phyloP scores from a whole-genome alignment of 2,797 vertebrate genomes.

The Tadarida brasiliensis region DNA sequence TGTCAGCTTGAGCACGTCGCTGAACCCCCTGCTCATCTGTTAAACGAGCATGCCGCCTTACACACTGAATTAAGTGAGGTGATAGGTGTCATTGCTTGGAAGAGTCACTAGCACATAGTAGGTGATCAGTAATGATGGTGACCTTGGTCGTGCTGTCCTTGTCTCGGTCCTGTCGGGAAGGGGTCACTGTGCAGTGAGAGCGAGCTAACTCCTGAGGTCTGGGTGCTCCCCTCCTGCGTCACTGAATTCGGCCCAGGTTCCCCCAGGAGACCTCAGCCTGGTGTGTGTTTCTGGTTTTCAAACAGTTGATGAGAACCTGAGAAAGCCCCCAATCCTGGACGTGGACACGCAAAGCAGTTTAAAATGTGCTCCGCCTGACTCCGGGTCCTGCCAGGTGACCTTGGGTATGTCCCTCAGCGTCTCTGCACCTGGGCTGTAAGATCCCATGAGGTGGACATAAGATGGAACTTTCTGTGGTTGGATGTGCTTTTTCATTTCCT shows the following conservation, averaged over 20 bases:
- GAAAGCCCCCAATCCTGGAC: not conserved
- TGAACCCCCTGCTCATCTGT: not conserved
- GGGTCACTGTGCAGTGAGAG: not conserved
- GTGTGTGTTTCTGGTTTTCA: not conserved
- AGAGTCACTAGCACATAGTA: not conserved
- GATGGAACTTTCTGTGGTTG: not conserved
- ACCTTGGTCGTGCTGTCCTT: not conserved
- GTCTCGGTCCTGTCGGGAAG: not conserved
- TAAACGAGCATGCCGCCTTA: not conserved
- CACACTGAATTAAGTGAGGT: not conserved
- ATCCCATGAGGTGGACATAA: not conserved
- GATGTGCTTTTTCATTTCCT: constrained; percentile 12
- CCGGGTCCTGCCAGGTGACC: not conserved
- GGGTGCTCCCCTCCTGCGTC: not conserved
- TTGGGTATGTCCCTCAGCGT: not conserved
- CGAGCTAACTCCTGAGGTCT: not conserved
- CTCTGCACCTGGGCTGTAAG: not conserved
- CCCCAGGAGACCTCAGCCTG: not conserved
- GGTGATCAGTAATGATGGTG: not conserved
- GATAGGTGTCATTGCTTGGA: not conserved
- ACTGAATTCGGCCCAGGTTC: not conserved
- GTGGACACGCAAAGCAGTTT: not conserved
- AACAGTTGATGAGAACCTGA: not conserved
- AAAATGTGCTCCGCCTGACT: not conserved
- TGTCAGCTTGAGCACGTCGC: not conserved